Conservation (phyloP, 2,888 invertebrate species). For the Apamea epomidion region DNA sequence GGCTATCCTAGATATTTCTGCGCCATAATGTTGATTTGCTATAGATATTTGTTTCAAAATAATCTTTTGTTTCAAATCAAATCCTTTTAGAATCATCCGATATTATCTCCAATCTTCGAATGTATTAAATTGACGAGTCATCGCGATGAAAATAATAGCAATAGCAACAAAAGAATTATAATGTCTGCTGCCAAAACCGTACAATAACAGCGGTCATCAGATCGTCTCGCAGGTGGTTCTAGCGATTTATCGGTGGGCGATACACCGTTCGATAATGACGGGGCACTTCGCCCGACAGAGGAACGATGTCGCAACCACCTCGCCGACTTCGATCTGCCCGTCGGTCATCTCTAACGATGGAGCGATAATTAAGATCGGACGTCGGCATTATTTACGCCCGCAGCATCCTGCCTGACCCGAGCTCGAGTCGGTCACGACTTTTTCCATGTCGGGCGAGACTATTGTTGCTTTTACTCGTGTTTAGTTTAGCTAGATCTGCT, state of each 20-base stretch:
- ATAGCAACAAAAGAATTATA: slow-evolving; percentile 88
- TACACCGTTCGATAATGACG: slow-evolving; percentile 83
- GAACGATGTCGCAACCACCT: slow-evolving; percentile 84
- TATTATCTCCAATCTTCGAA: slow-evolving; percentile 78
- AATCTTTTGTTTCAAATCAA: slow-evolving; percentile 75
- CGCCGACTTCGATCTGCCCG: slow-evolving; percentile 86
- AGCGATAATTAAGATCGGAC: slow-evolving; percentile 90
- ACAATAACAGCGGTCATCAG: slow-evolving; percentile 76
- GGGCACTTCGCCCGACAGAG: slow-evolving; percentile 75
- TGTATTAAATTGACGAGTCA: slow-evolving; percentile 81
- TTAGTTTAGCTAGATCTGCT: slow-evolving; percentile 76
- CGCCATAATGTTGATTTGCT: slow-evolving; percentile 53
- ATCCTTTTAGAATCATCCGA: slow-evolving; percentile 73
- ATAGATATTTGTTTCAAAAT: slow-evolving; percentile 58
- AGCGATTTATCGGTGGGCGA: slow-evolving; percentile 86
- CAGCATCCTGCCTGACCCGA: slow-evolving; percentile 86
- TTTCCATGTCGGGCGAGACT: slow-evolving; percentile 85
- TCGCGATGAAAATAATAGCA: slow-evolving; percentile 85
- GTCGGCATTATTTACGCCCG: slow-evolving; percentile 89
- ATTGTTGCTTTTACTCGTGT: slow-evolving; percentile 85
- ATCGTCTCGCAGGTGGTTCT: slow-evolving; percentile 83
- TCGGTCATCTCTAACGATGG: slow-evolving; percentile 90
- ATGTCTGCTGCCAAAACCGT: slow-evolving; percentile 86
- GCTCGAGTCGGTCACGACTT: slow-evolving; percentile 87
- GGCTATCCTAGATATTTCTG: slow-evolving; percentile 44